Conservation (phyloP, 2,888 invertebrate species). For the Eupeodes latifasciatus region DNA sequence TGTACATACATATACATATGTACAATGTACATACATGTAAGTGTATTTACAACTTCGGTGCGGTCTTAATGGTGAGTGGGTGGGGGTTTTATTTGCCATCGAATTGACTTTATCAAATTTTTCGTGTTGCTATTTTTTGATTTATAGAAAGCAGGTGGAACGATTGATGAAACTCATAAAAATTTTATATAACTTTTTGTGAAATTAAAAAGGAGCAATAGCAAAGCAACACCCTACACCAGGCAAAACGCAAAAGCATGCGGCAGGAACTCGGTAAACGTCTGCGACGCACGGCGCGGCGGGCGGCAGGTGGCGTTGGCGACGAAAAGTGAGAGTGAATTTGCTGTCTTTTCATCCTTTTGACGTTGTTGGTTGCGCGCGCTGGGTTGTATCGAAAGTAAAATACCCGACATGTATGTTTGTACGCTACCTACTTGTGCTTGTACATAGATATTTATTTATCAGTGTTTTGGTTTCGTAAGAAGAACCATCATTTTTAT, state of each 20-base stretch:
- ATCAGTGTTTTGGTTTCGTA: not conserved
- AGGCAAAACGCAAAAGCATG: not conserved
- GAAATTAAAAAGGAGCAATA: conserved; percentile 60
- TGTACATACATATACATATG: not conserved
- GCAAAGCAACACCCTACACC: not conserved
- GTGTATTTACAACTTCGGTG: not conserved
- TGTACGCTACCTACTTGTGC: too few relatives aligned
- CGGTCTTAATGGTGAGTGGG: not conserved
- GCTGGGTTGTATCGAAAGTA: not conserved
- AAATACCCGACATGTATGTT: not conserved
- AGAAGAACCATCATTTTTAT: conserved; percentile 42
- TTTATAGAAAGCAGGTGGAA: conserved; percentile 73
- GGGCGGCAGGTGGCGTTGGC: not conserved
- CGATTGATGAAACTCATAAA: conserved; percentile 69
- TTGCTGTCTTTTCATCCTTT: conserved; percentile 28
- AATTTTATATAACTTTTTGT: conserved; percentile 65
- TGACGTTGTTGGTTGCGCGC: conserved; percentile 21
- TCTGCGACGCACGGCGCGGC: too few relatives aligned
- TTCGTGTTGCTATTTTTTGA: conserved; percentile 57
- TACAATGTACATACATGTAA: not conserved
- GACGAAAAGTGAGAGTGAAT: not conserved
- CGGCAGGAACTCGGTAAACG: too few relatives aligned
- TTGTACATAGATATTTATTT: not conserved
- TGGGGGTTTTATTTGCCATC: conserved; percentile 36
- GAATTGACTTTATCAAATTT: conserved; percentile 52